Evolutionary conservation across 2,113 vertebrate species (phyloP).

Genomic region (Xiphias gladius): DNA sequence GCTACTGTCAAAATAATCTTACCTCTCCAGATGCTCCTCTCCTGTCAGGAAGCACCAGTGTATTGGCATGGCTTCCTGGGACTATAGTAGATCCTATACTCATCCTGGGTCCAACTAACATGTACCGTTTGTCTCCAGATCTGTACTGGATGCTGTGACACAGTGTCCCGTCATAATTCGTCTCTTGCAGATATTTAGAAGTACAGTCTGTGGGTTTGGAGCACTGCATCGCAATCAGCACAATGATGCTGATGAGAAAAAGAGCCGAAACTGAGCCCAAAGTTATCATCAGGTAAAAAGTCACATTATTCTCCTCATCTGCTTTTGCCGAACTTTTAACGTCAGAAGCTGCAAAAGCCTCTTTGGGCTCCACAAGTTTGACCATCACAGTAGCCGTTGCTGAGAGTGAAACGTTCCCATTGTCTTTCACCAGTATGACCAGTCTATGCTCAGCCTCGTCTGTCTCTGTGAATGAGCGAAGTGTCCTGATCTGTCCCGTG

Average conservation of each 20-base stretch:
- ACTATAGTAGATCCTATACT: conserved; percentile 66
- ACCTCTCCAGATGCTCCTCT: conserved; percentile 40
- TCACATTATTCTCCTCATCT: conserved; percentile 21
- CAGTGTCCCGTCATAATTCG: conserved; percentile 52
- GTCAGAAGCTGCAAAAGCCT: conserved; percentile 50
- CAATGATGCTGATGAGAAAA: conserved; percentile 55
- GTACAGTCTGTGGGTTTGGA: conserved; percentile 64
- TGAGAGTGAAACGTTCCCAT: conserved; percentile 57
- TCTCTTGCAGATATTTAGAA: conserved; percentile 64
- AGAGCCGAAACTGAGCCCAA: conserved; percentile 50
- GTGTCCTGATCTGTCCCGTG: conserved; percentile 62
- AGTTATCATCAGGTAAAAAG: conserved; percentile 55
- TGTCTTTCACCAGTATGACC: conserved; percentile 58
- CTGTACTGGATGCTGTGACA: conserved; percentile 59
- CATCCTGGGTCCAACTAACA: conserved; percentile 63
- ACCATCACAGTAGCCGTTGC: conserved; percentile 50
- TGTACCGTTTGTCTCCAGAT: conserved; percentile 51
- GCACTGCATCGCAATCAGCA: conserved; percentile 65
- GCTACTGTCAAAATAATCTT: conserved; percentile 13
- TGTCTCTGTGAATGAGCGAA: conserved; percentile 58
- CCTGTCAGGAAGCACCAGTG: conserved; percentile 52
- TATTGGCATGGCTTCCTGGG: conserved; percentile 63
- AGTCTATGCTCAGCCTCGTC: conserved; percentile 61
- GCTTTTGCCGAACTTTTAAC: conserved; percentile 10
- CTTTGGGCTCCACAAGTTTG: conserved; percentile 42